Percentiles rank a stretch among this genome's conserved stretches.
Evolutionary conservation across 2,113 vertebrate genomes (phyloP).

Genomic region (Bubo blakistoni): DNA sequence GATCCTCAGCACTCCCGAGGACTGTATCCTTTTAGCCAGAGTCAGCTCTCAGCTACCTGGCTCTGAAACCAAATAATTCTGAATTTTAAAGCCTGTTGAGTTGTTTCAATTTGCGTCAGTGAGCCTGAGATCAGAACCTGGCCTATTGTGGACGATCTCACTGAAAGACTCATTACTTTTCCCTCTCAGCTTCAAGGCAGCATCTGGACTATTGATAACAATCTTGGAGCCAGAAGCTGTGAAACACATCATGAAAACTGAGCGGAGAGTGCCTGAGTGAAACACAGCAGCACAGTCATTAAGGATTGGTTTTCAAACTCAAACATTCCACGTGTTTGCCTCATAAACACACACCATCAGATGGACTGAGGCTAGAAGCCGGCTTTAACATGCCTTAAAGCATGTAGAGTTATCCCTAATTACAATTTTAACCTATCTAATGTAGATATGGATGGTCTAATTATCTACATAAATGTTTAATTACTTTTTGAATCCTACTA

Average conservation of each 20-base stretch:
- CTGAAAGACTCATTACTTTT: conserved; percentile 10
- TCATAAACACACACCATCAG: neutral
- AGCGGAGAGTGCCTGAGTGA: neutral
- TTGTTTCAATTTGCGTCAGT: neutral
- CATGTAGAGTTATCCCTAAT: neutral
- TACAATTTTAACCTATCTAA: neutral
- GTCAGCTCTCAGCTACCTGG: neutral
- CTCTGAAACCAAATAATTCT: neutral
- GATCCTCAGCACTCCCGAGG: neutral
- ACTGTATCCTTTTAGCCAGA: neutral
- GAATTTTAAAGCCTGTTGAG: neutral
- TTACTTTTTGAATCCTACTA: conserved; percentile 2
- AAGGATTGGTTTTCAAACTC: neutral
- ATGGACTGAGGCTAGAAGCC: neutral
- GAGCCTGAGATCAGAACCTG: neutral
- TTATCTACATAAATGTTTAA: conserved; percentile 15
- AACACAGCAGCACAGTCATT: neutral
- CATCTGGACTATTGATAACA: conserved; percentile 26
- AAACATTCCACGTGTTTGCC: neutral
- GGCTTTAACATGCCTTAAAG: neutral
- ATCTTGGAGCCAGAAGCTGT: conserved; percentile 4
- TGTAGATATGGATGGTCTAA: neutral
- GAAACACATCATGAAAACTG: neutral
- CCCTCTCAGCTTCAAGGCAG: neutral
- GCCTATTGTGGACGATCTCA: neutral